phyloP scores from a whole-genome alignment of 1,140 invertebrate species.

The Drosophila littoralis region DNA sequence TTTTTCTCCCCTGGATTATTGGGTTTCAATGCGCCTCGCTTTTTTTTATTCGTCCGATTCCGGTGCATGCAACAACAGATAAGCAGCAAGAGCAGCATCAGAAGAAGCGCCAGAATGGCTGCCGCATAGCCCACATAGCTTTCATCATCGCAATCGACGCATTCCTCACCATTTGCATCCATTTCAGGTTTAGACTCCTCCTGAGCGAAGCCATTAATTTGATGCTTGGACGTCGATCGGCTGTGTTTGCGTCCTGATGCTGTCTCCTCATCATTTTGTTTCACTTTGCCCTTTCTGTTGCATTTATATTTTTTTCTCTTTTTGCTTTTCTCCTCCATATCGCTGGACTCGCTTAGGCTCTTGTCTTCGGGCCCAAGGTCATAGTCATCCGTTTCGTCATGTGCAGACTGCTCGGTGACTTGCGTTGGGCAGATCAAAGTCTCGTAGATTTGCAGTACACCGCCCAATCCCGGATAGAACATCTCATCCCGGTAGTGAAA shows the following conservation, averaged over 20 bases:
- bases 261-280: background rate
- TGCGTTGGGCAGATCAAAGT: slow-evolving; percentile 24
- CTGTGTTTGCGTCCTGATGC: slow-evolving; percentile 20
- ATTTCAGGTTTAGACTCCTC: background rate
- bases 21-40: background rate
- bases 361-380: background rate
- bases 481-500: slow-evolving; percentile 68
- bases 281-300: background rate
- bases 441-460: slow-evolving; percentile 66
- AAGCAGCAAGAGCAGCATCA: slow-evolving; percentile 49
- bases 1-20: background rate
- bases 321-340: background rate
- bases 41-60: background rate
- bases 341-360: background rate
- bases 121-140: slow-evolving; percentile 42
- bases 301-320: background rate
- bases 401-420: too few relatives aligned
- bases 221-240: slow-evolving; percentile 20
- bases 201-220: background rate
- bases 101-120: slow-evolving; percentile 38
- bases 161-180: slow-evolving; percentile 30
- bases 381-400: slow-evolving; percentile 28
- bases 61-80: slow-evolving; percentile 55
- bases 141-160: slow-evolving; percentile 47
- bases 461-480: slow-evolving; percentile 81